Conservation (phyloP, 1,140 invertebrate species). For the Aricia agestis region DNA sequence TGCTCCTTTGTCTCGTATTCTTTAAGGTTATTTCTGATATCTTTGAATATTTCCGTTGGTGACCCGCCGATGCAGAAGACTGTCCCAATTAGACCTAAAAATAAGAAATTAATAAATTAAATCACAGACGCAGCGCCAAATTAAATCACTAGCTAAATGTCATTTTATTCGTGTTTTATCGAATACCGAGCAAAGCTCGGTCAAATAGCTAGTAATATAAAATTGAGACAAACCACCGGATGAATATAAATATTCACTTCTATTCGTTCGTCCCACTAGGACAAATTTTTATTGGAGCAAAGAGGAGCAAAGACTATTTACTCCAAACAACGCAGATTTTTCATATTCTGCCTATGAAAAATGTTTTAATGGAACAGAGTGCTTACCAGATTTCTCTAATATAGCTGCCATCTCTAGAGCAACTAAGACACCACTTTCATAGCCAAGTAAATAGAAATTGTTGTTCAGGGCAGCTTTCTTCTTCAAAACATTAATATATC, state of each 20-base stretch:
- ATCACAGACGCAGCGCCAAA: not conserved
- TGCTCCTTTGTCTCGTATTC: slow-evolving; percentile 34
- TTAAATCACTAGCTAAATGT: not conserved
- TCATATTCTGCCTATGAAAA: not conserved
- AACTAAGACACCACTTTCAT: slow-evolving; percentile 36
- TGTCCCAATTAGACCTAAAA: slow-evolving; percentile 45
- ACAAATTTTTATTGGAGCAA: too few relatives aligned
- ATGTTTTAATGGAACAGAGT: slow-evolving; percentile 2
- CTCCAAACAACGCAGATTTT: too few relatives aligned
- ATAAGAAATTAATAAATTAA: not conserved
- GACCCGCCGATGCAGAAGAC: slow-evolving; percentile 47
- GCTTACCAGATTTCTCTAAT: slow-evolving; percentile 33
- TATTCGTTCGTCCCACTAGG: too few relatives aligned
- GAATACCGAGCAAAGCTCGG: too few relatives aligned
- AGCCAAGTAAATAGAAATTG: slow-evolving; percentile 30
- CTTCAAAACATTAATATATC: slow-evolving; percentile 20
- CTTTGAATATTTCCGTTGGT: slow-evolving; percentile 37
- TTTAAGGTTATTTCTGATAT: slow-evolving; percentile 35
- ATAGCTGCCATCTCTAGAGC: slow-evolving; percentile 51
- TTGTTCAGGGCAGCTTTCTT: slow-evolving; percentile 32
- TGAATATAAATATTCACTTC: too few relatives aligned
- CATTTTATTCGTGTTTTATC: too few relatives aligned
- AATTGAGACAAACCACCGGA: too few relatives aligned
- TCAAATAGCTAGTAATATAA: not conserved
- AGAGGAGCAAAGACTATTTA: too few relatives aligned